Percentiles rank a stretch among this genome's conserved stretches.
Conservation (phyloP, 1,140 invertebrate genomes). For the Heliconius nattereri region DNA sequence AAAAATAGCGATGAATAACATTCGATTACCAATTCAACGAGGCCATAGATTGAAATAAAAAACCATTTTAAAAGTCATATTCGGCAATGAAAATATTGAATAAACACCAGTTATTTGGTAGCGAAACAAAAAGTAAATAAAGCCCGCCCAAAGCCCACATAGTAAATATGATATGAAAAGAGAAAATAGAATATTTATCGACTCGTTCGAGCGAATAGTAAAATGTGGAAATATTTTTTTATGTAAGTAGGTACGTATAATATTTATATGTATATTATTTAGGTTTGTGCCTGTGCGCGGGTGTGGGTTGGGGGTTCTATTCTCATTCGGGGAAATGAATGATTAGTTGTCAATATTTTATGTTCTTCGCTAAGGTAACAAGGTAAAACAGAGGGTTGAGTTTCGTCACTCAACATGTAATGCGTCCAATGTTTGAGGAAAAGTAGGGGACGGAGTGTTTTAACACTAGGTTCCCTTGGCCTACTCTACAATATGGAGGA, state of each 20-base stretch:
- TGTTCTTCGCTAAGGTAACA: too few species aligned
- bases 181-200: slow-evolving; percentile 28
- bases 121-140: slow-evolving; percentile 19
- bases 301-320: too few species aligned
- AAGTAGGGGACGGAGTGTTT: not conserved
- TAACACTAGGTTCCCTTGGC: not conserved
- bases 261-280: not conserved
- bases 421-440: too few species aligned
- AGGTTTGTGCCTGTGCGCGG: not conserved
- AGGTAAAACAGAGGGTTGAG: too few species aligned
- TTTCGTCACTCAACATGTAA: too few species aligned
- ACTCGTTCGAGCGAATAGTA: not conserved
- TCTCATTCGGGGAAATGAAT: too few species aligned
- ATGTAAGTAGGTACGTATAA: not conserved
- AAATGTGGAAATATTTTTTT: not conserved
- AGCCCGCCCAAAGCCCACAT: slow-evolving; percentile 17
- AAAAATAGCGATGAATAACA: not conserved
- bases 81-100: slow-evolving; percentile 13
- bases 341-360: too few species aligned
- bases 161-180: slow-evolving; percentile 23
- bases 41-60: slow-evolving; percentile 10
- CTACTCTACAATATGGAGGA: not conserved
- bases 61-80: slow-evolving; percentile 12
- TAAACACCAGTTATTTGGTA: slow-evolving; percentile 12
- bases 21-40: slow-evolving; percentile 2